These are phyloP conservation scores for Eupelmus urozonus DNA, from an alignment of 2,888 invertebrate genomes.

Conservation along the genomic window DNA sequence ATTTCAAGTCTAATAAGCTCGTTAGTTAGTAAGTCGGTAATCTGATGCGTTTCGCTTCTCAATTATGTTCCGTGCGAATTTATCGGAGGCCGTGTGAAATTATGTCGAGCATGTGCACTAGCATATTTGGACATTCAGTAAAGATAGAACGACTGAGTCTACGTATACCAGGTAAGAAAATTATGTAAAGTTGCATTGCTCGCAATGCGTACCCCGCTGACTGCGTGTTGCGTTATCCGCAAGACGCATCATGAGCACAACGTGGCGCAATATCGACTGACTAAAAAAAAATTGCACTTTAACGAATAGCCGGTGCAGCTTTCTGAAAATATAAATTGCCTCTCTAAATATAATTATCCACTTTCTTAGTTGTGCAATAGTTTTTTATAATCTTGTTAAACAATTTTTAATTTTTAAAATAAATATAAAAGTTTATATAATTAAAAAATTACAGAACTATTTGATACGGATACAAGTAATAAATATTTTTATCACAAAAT, in stretches of 20 bases:
- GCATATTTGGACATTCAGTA: constrained; percentile 59
- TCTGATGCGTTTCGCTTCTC: constrained; percentile 28
- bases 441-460: too few species aligned
- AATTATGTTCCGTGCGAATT: constrained; percentile 43
- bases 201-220: constrained; percentile 57
- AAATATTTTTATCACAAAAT: too few species aligned
- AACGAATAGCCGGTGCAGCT: background rate
- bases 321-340: background rate
- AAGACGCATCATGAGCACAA: constrained; percentile 3
- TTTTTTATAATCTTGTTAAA: background rate
- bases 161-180: constrained; percentile 61
- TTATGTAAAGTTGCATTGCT: constrained; percentile 68
- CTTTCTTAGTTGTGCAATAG: background rate
- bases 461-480: too few species aligned
- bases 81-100: constrained; percentile 67
- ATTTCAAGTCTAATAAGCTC: constrained; percentile 18
- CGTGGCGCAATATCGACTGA: constrained; percentile 51
- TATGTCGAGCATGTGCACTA: constrained; percentile 38
- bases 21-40: constrained; percentile 34
- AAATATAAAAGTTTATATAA: too few species aligned
- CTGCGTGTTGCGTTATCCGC: constrained; percentile 45
- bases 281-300: constrained; percentile 21
- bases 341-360: background rate
- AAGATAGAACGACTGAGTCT: constrained; percentile 55
- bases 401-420: too few species aligned